Evolutionary conservation across 2,113 vertebrate genomes (phyloP).

Genomic region (Trematomus loennbergii): DNA sequence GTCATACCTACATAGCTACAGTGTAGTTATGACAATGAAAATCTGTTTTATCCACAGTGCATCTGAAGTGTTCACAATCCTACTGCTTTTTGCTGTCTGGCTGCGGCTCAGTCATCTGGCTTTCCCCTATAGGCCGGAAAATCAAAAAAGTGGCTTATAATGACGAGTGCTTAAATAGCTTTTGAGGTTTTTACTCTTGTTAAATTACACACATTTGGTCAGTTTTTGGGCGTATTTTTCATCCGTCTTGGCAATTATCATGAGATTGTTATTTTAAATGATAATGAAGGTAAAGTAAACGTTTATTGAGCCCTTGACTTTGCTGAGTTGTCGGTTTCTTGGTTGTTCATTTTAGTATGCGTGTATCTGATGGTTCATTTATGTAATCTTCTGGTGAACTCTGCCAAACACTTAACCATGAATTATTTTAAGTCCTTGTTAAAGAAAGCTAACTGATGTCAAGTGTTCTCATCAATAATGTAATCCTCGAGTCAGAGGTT

Average conservation of each 20-base stretch:
- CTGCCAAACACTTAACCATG: background rate
- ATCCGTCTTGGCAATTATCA: background rate
- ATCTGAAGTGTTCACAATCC: background rate
- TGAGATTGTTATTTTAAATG: background rate
- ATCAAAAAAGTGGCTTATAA: constrained; percentile 61
- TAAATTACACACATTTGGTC: background rate
- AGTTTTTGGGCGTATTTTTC: background rate
- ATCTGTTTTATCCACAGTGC: background rate
- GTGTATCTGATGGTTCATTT: background rate
- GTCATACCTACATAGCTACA: no score
- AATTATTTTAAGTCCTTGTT: background rate
- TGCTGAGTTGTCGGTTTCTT: background rate
- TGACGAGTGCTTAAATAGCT: constrained; percentile 21
- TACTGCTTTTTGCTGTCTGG: background rate
- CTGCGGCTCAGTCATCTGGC: constrained; percentile 17
- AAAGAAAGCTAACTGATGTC: constrained; percentile 6
- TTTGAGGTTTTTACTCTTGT: background rate
- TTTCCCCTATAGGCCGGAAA: constrained; percentile 37
- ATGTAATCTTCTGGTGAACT: background rate
- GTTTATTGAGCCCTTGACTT: background rate
- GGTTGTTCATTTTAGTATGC: background rate
- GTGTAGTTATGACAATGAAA: no score
- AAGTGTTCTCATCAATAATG: constrained; percentile 12
- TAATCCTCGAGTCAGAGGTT: constrained; percentile 24
- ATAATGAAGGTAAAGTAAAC: background rate